Evolutionary conservation across 2,797 vertebrate genomes (phyloP), one percentile per base, ranked within the genome.

Genomic region (Ptychadena robeensis): DNA sequence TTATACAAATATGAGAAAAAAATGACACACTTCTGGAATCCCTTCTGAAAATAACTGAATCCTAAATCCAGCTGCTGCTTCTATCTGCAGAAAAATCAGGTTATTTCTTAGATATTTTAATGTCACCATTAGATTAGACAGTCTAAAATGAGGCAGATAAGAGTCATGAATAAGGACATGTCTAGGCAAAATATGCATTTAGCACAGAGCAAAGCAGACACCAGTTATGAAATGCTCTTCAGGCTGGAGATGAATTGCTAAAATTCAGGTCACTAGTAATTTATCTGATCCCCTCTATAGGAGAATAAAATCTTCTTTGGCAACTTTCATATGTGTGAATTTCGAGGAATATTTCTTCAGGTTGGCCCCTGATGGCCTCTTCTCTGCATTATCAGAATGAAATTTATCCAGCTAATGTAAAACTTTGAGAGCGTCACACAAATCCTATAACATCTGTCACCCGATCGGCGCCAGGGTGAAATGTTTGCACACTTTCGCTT

Each of bases 371-470:
- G 15, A 32, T 76, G 83, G 53, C 83, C 83, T 76, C 32, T 5
- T 37, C 72, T 81, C 82, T 70, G 63, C 66, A 80, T 85, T 76
- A 80, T 81, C 83, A 76, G 83, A 68, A 80, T 81, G 83, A 80
- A 85, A 85, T 85, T 80, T 85, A 85, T 85, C 61, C 73, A 81
- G 83, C 78, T 68, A 85, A 85, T 81, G 83, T 53, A 78, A 71
- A 85, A 76, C 78, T 85, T 80, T 75, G 53, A 40, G 57, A 71
- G 83, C 79, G 66, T 76, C 83, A 66, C 72, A 80, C 78, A 81
- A 67, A 80, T 80, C 72, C 83, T 76, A 65, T 76, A 81, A 80
- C 82, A 85, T 44, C 48, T 61, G 28, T 71, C 65, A 76, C 71
- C 79, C 38, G 28, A 38, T 48, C 67, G 69, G 71, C 82, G 61